Base-by-base conservation (phyloP, 2,888 invertebrate genomes). In the Drosophila testacea region DNA sequence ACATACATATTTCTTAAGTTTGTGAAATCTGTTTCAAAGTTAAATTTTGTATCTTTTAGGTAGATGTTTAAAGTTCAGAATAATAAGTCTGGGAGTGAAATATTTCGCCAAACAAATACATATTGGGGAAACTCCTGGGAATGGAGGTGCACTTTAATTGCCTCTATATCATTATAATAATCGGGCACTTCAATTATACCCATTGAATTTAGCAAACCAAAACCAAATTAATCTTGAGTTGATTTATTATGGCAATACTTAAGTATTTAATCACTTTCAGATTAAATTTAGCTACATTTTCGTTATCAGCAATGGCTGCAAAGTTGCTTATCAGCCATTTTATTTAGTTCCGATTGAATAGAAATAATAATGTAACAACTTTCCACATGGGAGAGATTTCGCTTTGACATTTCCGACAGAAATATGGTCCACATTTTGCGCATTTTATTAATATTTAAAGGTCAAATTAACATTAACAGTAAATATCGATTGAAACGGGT, bases 401-500 rank as follows among this genome's bases (percentile, higher is more conserved):
- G 28, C 27, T 28, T 41, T 50, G 42, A 7, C 50, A 60, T 41
- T 52, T 36, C 27, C 27, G 27, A 28, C 28, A 60, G 28, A 27
- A 51, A 28, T 36, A 38, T 32, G 39, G 27, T 11, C 22, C 22
- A 41, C 36, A 32, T 30, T 59, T 28, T 66, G 55, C 30, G 10
- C 32, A 47, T 42, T 51, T 7, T 22, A 9, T 13, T 41, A 38
- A 44, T 32, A 46, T 68, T 61, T 55, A 51, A 69, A 75, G 70
- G 76, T 73, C 63, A 63, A 34, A 30, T 36, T 41, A 10, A 57
- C 16, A 47, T 22, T n/a, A n/a, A 4, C 4, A 36, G 7, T 34
- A 55, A 41, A 44, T 56, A 41, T 41, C 34, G 6, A 67, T 44
- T 46, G 13, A 54, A n/a, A 46, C 39, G 39, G 28, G 44, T 61